These are phyloP conservation scores for Clangula hyemalis DNA, from an alignment of 2,797 vertebrate genomes.

Conservation along the genomic window DNA sequence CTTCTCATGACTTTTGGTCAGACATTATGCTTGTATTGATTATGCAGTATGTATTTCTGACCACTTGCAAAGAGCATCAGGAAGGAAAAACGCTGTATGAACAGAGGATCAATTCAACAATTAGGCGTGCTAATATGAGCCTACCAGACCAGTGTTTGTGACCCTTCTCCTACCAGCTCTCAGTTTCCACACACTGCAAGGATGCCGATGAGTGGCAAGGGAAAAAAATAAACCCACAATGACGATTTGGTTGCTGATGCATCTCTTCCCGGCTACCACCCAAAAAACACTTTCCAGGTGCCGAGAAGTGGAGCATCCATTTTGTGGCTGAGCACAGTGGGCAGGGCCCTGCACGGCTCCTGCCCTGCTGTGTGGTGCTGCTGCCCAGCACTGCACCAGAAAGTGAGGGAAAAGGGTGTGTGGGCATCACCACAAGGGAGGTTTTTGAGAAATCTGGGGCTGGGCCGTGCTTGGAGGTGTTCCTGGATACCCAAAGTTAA, in stretches of 20 bases:
- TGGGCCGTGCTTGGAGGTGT: background rate
- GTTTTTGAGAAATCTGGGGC: background rate
- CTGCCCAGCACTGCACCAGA: background rate
- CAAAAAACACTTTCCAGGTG: background rate
- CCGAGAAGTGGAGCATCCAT: background rate
- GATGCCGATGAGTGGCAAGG: background rate
- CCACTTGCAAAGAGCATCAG: background rate
- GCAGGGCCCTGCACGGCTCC: background rate
- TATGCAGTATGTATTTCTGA: background rate
- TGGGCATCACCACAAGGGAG: accelerated
- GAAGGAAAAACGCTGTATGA: background rate
- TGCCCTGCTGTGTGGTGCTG: background rate
- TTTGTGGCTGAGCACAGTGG: accelerated
- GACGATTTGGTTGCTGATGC: background rate
- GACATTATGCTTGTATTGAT: background rate
- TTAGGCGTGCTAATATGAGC: background rate
- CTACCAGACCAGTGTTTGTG: background rate
- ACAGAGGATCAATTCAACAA: background rate
- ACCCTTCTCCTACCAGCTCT: background rate
- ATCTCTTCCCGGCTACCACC: background rate
- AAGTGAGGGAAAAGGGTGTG: background rate
- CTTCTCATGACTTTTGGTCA: background rate
- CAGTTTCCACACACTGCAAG: background rate
- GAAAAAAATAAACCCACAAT: background rate
- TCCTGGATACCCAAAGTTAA: background rate